phyloP scores from a whole-genome alignment of 2,888 invertebrate species.

The Coremacera marginata region DNA sequence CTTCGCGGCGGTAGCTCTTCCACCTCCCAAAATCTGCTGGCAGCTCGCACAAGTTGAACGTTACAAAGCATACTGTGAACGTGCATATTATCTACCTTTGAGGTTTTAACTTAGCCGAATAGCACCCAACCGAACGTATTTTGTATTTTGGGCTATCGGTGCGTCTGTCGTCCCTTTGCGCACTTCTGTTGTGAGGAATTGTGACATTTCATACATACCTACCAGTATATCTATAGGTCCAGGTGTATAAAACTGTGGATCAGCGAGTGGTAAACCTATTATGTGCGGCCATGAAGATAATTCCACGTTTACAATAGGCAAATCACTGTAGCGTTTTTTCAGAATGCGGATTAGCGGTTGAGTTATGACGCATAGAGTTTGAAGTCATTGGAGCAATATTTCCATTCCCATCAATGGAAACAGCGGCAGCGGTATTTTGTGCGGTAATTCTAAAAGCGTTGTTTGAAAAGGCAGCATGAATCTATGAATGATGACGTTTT shows the following conservation, averaged over 20 bases:
- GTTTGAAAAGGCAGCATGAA: neutral
- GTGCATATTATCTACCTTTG: neutral
- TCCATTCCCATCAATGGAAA: no score
- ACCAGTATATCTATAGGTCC: slow-evolving; percentile 26
- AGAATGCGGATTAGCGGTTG: no score
- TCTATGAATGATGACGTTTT: no score
- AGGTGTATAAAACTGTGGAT: slow-evolving; percentile 33
- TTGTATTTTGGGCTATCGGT: slow-evolving; percentile 32
- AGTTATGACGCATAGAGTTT: no score
- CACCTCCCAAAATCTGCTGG: no score
- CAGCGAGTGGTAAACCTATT: slow-evolving; percentile 22
- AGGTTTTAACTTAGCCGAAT: slow-evolving; percentile 16
- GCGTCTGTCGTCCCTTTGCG: slow-evolving; percentile 28
- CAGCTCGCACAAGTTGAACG: no score
- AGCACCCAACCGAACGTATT: slow-evolving; percentile 37
- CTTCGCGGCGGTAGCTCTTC: no score
- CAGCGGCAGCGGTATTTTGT: neutral
- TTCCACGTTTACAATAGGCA: no score
- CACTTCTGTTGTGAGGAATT: slow-evolving; percentile 32
- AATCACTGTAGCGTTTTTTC: no score
- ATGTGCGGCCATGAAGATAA: no score
- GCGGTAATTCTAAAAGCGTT: neutral
- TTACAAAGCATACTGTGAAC: no score
- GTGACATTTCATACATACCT: slow-evolving; percentile 19
- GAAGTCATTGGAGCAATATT: no score